Evolutionary conservation across 2,797 vertebrate species (phyloP).

Genomic region (Corythornis leucogaster): DNA sequence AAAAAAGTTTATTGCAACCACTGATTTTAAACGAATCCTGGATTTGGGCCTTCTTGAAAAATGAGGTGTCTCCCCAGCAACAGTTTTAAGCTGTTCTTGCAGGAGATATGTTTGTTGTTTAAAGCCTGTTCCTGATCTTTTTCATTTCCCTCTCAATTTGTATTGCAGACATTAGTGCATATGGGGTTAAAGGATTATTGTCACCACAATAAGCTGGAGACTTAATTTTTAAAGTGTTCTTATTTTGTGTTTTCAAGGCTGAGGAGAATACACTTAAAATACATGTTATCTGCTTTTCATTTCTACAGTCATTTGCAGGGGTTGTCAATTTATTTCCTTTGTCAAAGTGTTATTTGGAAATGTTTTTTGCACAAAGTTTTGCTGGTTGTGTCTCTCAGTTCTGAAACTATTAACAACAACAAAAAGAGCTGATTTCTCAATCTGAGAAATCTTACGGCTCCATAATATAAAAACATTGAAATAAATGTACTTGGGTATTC

Average conservation of each 20-base stretch:
- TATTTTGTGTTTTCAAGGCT: background rate
- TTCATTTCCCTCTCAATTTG: constrained; percentile 12
- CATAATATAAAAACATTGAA: background rate
- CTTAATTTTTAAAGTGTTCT: constrained; percentile 52
- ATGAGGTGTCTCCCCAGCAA: constrained; percentile 2
- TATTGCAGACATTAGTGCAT: background rate
- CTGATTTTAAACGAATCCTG: constrained; percentile 35
- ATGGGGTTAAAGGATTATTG: constrained; percentile 20
- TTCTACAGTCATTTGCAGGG: background rate
- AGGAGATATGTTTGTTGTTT: constrained; percentile 27
- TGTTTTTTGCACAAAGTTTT: background rate
- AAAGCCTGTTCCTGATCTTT: constrained; percentile 18
- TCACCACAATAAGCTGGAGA: constrained; percentile 12
- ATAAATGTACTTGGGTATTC: background rate
- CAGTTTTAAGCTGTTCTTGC: constrained; percentile 25
- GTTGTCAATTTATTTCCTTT: constrained; percentile 8
- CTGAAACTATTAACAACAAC: background rate
- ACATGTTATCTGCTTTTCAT: background rate
- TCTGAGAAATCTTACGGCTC: background rate
- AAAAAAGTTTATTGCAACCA: constrained; percentile 55
- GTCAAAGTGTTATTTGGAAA: background rate
- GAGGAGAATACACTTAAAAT: constrained; percentile 4
- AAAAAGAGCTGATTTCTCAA: background rate
- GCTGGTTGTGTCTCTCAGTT: background rate
- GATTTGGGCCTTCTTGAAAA: constrained; percentile 23